phyloP scores from a whole-genome alignment of 2,113 vertebrate genomes.

The Okapia johnstoni region DNA sequence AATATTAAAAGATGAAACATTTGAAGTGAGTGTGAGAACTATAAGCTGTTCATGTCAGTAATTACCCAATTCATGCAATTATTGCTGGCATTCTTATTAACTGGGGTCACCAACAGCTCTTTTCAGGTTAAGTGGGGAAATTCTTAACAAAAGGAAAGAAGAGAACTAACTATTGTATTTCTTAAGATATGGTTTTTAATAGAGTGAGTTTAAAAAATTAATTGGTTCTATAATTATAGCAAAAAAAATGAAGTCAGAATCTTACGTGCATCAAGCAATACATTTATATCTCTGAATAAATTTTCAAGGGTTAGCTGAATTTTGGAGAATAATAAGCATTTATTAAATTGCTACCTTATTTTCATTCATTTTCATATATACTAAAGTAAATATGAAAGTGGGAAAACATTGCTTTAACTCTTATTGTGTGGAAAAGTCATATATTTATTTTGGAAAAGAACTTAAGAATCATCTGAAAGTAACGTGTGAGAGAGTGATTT shows the following conservation, averaged over 20 bases:
- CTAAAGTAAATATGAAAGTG: background rate
- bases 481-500: background rate
- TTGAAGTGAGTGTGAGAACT: background rate
- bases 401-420: background rate
- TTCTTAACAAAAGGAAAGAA: background rate
- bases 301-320: background rate
- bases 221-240: constrained; percentile 32
- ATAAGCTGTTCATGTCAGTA: background rate
- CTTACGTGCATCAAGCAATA: background rate
- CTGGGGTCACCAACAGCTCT: background rate
- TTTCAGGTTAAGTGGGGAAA: background rate
- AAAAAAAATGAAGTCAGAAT: constrained; percentile 17
- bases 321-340: background rate
- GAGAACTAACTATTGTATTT: background rate
- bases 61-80: constrained; percentile 6
- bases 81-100: background rate
- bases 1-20: background rate
- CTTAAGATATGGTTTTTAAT: background rate
- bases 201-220: constrained; percentile 17
- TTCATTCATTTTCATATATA: background rate
- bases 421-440: background rate
- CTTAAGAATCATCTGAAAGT: background rate
- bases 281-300: background rate
- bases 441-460: constrained; percentile 5
- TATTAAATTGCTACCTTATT: background rate